A percentile compares a stretch with the other conserved stretches of the same genome.
phyloP scores from a whole-genome alignment of 2,797 vertebrate genomes.

The Catostomus latipinnis region DNA sequence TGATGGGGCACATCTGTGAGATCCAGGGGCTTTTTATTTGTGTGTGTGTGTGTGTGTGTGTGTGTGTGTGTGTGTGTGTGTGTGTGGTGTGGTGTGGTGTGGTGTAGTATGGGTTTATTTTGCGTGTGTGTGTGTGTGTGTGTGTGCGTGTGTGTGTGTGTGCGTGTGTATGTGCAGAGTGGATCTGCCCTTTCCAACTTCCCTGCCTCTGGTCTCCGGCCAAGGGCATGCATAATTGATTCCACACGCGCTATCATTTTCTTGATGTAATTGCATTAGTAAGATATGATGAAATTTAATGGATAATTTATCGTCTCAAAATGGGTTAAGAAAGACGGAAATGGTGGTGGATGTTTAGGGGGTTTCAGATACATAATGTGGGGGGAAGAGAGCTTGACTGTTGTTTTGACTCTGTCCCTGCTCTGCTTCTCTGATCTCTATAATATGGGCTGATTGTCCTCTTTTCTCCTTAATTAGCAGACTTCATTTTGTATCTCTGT shows the following conservation, averaged over 20 bases:
- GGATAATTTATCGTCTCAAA: slow-evolving; percentile 93
- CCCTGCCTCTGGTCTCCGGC: slow-evolving; percentile 92
- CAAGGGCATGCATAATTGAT: slow-evolving; percentile 99
- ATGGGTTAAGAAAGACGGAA: slow-evolving; percentile 83
- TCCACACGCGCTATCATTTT: slow-evolving; percentile 95
- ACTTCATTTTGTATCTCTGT: slow-evolving; percentile 27
- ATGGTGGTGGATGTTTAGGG: slow-evolving; percentile 63
- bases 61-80: slow-evolving; percentile 29
- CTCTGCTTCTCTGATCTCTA: slow-evolving; percentile 39
- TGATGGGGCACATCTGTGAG: slow-evolving; percentile 97
- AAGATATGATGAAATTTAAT: slow-evolving; percentile 99
- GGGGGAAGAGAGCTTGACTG: slow-evolving; percentile 6
- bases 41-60: slow-evolving; percentile 52
- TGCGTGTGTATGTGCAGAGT: slow-evolving; percentile 75
- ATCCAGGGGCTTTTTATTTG: slow-evolving; percentile 85
- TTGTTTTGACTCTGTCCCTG: slow-evolving; percentile 23
- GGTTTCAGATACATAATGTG: slow-evolving; percentile 26
- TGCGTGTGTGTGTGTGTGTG: slow-evolving; percentile 58
- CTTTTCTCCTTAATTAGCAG: slow-evolving; percentile 57
- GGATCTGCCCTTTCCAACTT: slow-evolving; percentile 90
- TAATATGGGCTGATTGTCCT: slow-evolving; percentile 56
- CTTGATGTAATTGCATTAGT: slow-evolving; percentile 99
- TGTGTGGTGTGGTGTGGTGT: slow-evolving; percentile 29
- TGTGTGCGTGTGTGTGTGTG: slow-evolving; percentile 72
- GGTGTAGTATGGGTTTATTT: slow-evolving; percentile 47